A percentile compares a stretch with the other conserved stretches of the same genome.
Evolutionary conservation across 2,797 vertebrate species (phyloP).

Genomic region (Halcyon leucocephala): DNA sequence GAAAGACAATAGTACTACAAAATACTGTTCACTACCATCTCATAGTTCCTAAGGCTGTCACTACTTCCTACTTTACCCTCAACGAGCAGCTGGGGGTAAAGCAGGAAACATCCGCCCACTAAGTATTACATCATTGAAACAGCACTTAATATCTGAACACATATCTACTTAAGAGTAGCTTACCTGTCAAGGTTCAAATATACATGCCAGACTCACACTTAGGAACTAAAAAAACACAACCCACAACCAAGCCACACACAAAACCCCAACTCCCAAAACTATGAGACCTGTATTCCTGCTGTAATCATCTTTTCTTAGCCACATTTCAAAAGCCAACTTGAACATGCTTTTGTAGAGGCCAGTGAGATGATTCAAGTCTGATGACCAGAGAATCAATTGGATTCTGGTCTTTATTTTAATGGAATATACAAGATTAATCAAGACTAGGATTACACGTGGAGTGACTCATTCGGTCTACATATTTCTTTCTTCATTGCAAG

Average conservation of each 20-base stretch:
- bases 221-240: not conserved
- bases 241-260: not conserved
- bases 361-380: not conserved
- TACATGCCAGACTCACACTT: not conserved
- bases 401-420: not conserved
- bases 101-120: slow-evolving; percentile 40
- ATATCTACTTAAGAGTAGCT: not conserved
- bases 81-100: not conserved
- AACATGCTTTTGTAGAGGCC: not conserved
- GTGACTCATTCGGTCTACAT: not conserved
- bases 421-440: not conserved
- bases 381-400: not conserved
- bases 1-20: not conserved
- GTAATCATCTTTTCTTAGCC: not conserved
- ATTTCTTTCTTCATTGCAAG: not conserved
- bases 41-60: not conserved
- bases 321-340: not conserved
- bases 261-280: not conserved
- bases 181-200: not conserved
- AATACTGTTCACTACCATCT: not conserved
- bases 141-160: not conserved
- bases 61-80: not conserved
- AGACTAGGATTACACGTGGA: not conserved
- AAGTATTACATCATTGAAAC: not conserved
- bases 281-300: not conserved